Conservation (phyloP, 2,797 vertebrate genomes). For the Borostomias antarcticus region DNA sequence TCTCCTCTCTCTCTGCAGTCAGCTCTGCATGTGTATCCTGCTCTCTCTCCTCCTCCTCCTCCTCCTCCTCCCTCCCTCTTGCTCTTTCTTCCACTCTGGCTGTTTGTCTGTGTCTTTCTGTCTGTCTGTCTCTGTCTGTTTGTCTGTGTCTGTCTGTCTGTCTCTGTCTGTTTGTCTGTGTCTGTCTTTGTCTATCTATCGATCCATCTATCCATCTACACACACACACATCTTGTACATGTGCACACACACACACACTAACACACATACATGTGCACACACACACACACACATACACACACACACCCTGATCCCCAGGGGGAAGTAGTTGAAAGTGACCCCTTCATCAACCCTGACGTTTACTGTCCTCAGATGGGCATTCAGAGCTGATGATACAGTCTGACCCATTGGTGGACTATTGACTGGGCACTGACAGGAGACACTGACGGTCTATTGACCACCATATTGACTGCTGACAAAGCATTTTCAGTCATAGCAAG, state of each 20-base stretch:
- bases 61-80: not conserved
- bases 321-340: too few species aligned
- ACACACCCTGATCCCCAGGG: slow-evolving; percentile 18
- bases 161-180: too few species aligned
- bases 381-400: not conserved
- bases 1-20: not conserved
- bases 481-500: not conserved
- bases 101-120: not conserved
- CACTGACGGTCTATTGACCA: not conserved
- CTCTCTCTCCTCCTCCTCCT: not conserved
- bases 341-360: not conserved
- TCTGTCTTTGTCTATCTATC: too few species aligned
- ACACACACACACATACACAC: slow-evolving; percentile 23
- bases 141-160: too few species aligned
- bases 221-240: not conserved
- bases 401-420: not conserved
- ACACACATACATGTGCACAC: slow-evolving; percentile 9
- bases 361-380: not conserved
- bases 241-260: slow-evolving; percentile 35
- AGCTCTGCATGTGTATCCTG: not conserved
- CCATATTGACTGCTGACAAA: not conserved
- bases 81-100: not conserved
- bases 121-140: too few species aligned
- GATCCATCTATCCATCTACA: not conserved
- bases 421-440: not conserved